Percentiles rank a stretch among this genome's conserved stretches.
phyloP scores from a whole-genome alignment of 2,888 invertebrate genomes.

The Meandrusa payeni region DNA sequence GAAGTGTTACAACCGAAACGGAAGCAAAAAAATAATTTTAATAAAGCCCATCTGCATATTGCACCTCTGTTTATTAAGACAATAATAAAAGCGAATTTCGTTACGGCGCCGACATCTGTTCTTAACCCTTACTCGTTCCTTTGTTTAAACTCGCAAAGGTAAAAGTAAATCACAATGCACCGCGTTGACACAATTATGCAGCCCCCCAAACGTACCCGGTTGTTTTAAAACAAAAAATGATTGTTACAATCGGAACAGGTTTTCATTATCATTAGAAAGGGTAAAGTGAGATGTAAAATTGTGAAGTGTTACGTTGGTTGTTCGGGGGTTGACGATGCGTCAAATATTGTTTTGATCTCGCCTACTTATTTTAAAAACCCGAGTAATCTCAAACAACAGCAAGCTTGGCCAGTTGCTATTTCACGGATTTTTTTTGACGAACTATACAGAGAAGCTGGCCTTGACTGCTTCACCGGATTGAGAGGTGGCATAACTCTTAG shows the following conservation, averaged over 20 bases:
- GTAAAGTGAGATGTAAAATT: constrained; percentile 70
- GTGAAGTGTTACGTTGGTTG: constrained; percentile 53
- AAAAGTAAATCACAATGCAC: constrained; percentile 48
- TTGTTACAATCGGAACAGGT: constrained; percentile 72
- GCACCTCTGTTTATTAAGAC: constrained; percentile 71
- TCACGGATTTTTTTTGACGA: too few relatives aligned
- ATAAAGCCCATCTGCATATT: constrained; percentile 56
- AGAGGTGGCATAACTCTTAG: too few relatives aligned
- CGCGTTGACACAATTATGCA: constrained; percentile 73
- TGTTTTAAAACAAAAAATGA: constrained; percentile 72
- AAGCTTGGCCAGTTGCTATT: too few relatives aligned
- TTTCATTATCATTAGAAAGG: constrained; percentile 73
- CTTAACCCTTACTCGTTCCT: constrained; percentile 45
- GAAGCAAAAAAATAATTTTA: constrained; percentile 71
- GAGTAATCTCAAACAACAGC: too few relatives aligned
- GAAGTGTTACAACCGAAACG: constrained; percentile 43
- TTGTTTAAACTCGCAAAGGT: constrained; percentile 63
- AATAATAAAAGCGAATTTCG: constrained; percentile 47
- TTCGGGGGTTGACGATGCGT: constrained; percentile 47
- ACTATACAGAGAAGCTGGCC: too few relatives aligned
- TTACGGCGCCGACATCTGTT: constrained; percentile 59
- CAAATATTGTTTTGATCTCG: constrained; percentile 14
- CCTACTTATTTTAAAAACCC: too few relatives aligned
- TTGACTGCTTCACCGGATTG: too few relatives aligned
- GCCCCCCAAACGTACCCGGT: constrained; percentile 45